These are phyloP conservation scores for Tineola bisselliella DNA, from an alignment of 2,888 invertebrate species.

Conservation along the genomic window DNA sequence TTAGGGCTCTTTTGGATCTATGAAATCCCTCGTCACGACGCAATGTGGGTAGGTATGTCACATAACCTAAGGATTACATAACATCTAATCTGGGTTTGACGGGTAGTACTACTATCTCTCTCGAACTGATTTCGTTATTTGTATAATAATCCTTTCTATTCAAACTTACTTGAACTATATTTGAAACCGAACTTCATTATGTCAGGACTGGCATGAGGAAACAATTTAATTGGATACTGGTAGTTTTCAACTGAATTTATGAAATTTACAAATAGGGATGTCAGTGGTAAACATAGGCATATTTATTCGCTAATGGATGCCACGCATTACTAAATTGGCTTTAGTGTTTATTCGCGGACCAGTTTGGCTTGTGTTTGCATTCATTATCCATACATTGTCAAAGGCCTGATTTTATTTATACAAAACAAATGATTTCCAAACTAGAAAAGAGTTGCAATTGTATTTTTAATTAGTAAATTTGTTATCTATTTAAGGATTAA, in stretches of 20 bases:
- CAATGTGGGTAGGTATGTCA: too few species aligned
- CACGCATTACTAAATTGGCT: slow-evolving; percentile 30
- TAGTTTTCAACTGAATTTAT: not conserved
- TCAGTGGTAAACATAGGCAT: slow-evolving; percentile 42
- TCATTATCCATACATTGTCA: not conserved
- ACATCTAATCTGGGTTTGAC: slow-evolving; percentile 3
- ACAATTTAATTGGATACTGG: not conserved
- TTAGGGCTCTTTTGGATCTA: not conserved
- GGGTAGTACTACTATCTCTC: not conserved
- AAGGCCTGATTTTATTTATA: not conserved
- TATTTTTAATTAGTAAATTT: too few species aligned
- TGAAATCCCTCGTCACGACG: not conserved
- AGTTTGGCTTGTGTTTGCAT: slow-evolving; percentile 10
- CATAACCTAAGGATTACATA: not conserved
- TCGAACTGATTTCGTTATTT: not conserved
- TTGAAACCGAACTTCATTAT: not conserved
- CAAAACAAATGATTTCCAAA: not conserved
- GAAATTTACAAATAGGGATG: slow-evolving; percentile 21
- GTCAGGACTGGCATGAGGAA: not conserved
- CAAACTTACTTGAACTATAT: not conserved
- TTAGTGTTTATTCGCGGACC: slow-evolving; percentile 24
- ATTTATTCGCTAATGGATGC: slow-evolving; percentile 45
- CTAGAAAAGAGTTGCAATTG: too few species aligned
- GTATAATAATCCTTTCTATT: not conserved
- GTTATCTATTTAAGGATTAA: too few species aligned